phyloP scores from a whole-genome alignment of 1,140 invertebrate genomes.

The Spodoptera litura region DNA sequence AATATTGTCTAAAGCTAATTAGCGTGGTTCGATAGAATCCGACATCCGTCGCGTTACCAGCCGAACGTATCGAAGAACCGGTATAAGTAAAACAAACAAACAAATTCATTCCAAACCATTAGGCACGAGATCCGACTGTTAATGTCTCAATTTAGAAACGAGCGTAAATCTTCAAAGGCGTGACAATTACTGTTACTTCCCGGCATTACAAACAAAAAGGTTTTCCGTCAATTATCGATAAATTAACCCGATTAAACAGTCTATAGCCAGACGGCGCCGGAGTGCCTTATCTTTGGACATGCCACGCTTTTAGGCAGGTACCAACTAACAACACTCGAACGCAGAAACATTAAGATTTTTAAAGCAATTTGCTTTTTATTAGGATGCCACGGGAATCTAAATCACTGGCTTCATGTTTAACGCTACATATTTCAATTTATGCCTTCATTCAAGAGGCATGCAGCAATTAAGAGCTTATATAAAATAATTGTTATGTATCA shows the following conservation, averaged over 20 bases:
- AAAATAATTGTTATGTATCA: constrained; percentile 17
- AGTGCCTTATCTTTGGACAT: constrained; percentile 81
- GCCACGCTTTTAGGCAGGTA: constrained; percentile 85
- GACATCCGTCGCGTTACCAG: constrained; percentile 59
- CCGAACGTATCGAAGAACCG: constrained; percentile 76
- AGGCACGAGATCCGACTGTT: constrained; percentile 85
- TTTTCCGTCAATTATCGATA: constrained; percentile 86
- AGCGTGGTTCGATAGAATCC: constrained; percentile 49
- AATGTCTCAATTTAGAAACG: constrained; percentile 86
- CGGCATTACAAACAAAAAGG: constrained; percentile 86
- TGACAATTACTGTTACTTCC: constrained; percentile 86
- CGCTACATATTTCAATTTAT: constrained; percentile 15
- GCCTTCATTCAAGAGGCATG: constrained; percentile 13
- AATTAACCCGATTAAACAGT: constrained; percentile 86
- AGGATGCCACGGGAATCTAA: constrained; percentile 53
- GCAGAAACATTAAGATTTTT: constrained; percentile 77
- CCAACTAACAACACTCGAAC: constrained; percentile 72
- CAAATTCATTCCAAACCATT: constrained; percentile 86
- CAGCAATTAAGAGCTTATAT: constrained; percentile 16
- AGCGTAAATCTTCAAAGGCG: constrained; percentile 86
- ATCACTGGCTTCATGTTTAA: constrained; percentile 26
- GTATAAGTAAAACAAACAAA: constrained; percentile 80
- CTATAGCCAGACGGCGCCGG: constrained; percentile 81
- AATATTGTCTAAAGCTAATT: constrained; percentile 54
- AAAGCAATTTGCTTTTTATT: constrained; percentile 82